Conservation (phyloP, 2,113 vertebrate species). For the Centropristis striata region DNA sequence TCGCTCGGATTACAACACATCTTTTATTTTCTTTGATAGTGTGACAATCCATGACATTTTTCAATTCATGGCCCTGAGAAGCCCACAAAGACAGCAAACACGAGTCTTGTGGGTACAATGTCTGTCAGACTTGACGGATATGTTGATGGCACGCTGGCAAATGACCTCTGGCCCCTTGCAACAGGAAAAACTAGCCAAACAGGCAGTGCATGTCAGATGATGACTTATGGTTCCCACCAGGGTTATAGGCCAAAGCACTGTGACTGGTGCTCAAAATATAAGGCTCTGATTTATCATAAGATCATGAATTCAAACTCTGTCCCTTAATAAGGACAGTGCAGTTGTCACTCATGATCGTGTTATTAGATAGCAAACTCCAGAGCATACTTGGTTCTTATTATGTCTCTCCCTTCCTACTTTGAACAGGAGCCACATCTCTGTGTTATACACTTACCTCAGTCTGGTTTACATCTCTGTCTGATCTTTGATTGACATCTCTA, state of each 20-base stretch:
- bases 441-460: slow-evolving; percentile 42
- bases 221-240: background rate
- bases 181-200: slow-evolving; percentile 2
- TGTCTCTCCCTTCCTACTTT: slow-evolving; percentile 33
- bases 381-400: slow-evolving; percentile 43
- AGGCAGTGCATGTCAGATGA: background rate
- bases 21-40: slow-evolving; percentile 55
- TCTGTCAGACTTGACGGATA: slow-evolving; percentile 35
- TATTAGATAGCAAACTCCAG: slow-evolving; percentile 49
- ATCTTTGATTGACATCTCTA: slow-evolving; percentile 60
- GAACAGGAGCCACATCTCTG: slow-evolving; percentile 50
- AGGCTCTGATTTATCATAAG: background rate
- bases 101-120: slow-evolving; percentile 4
- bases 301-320: slow-evolving; percentile 1
- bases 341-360: slow-evolving; percentile 66
- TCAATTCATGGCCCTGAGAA: slow-evolving; percentile 53
- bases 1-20: slow-evolving; percentile 33
- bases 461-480: slow-evolving; percentile 22
- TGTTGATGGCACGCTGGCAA: slow-evolving; percentile 17
- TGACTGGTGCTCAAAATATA: background rate
- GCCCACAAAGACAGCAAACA: slow-evolving; percentile 38
- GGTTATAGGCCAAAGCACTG: background rate
- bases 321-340: slow-evolving; percentile 29
- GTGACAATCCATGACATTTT: slow-evolving; percentile 64
- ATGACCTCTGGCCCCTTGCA: slow-evolving; percentile 20